These are phyloP conservation scores for Hypsibius dujardini DNA, from an alignment of 1,140 invertebrate genomes.

Conservation along the genomic window DNA sequence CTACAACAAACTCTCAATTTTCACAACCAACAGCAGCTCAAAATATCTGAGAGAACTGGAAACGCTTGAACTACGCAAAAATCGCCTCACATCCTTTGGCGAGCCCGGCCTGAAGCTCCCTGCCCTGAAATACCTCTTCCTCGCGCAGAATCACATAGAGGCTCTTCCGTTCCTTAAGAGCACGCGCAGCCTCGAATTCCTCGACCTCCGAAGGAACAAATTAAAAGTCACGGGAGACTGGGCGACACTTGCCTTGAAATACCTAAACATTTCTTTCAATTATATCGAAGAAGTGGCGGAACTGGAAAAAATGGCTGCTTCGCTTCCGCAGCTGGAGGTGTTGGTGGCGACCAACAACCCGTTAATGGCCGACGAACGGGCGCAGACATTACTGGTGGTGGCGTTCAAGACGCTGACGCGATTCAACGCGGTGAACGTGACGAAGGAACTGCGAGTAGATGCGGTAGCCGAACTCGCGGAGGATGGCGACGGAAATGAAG, in stretches of 20 bases:
- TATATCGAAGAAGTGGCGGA: background rate
- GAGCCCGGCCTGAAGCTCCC: background rate
- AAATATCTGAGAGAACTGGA: background rate
- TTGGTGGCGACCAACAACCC: conserved; percentile 8
- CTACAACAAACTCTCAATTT: conserved; percentile 7
- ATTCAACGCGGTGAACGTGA: background rate
- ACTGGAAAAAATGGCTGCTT: background rate
- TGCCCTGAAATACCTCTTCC: background rate
- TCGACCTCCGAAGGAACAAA: conserved; percentile 3
- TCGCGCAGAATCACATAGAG: conserved; percentile 5
- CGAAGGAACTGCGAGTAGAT: background rate
- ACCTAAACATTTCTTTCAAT: conserved; percentile 7
- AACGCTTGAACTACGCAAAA: background rate
- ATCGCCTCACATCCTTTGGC: background rate
- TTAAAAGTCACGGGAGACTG: background rate
- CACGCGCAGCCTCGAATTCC: background rate
- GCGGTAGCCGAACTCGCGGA: background rate
- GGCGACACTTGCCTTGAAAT: background rate
- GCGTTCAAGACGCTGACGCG: background rate
- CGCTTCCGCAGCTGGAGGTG: background rate
- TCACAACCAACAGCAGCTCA: background rate
- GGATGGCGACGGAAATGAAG: background rate
- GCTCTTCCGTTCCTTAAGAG: background rate
- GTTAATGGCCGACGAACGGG: background rate
- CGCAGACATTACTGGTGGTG: background rate